Evolutionary conservation across 2,113 vertebrate genomes (phyloP), one percentile per base, ranked within the genome.

Genomic region (Anseranas semipalmata): DNA sequence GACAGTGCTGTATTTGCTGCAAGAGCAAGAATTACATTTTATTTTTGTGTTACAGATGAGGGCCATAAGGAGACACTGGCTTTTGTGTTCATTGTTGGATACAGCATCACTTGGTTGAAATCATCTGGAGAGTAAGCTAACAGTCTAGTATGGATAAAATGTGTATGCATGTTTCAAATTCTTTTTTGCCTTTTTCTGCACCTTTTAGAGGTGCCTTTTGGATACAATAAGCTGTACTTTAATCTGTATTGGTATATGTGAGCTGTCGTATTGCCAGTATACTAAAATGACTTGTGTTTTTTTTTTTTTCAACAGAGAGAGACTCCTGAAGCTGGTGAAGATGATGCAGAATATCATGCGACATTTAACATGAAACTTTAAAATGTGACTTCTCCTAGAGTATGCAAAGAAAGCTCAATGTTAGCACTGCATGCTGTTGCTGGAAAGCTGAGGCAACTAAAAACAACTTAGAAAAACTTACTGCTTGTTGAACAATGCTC

Each of bases 31-130:
- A 41, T 87, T 56, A 91, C 22, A 80, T 41, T 66, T 76, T 22
- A 48, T 53, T 84, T 87, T 71, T 93, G 48, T 78, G 24, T 96
- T 96, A n/a, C 91, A 97, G 93, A 30, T 33, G 16, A 74, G n/a
- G 56, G 53, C 55, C 3, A 0, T 87, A 55, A 87, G 65, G 65
- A 81, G 48, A 37, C 7, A 2, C 12, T 62, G 78, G 18, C 41
- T 81, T 68, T 41, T 71, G 39, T 45, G 55, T 62, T 76, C 32
- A 5, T 55, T 84, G 46, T 70, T 89, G 84, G 66, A 32, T 78
- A 25, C 24, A 72, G 65, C 28, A 52, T 63, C 41, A 7, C 37
- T 59, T 77, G 62, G 20, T 19, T 82, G 93, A 85, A 71, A 32
- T 53, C 78, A 53, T 33, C 65, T 75, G 75, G 50, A 81, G 56